Evolutionary conservation across 2,888 invertebrate genomes (phyloP), one percentile per base, ranked within the genome.

Genomic region (Aspidiotus destructor): DNA sequence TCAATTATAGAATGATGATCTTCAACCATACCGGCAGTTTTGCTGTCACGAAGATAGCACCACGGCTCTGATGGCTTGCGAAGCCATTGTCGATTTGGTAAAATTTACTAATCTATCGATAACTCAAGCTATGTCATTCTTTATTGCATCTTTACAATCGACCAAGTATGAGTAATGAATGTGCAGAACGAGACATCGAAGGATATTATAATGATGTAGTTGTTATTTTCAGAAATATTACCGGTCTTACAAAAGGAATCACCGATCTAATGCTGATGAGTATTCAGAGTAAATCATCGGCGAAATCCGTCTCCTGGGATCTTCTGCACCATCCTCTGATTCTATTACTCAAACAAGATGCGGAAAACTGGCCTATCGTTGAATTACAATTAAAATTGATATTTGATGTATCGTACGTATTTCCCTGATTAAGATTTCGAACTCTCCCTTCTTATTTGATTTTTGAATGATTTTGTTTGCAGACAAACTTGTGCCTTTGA

Each of bases 341-440:
- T 48, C 16, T 60, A 52, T 28, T 44, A 2, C 28, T 67, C 7
- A 67, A 60, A n/a, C 44, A 67, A 48, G 58, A 67, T n/a, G 17
- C 15, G 3, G 8, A n/a, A 8, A 44, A 48, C 44, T 67, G 67
- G 67, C 8, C 60, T 1, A 10, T 48, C n/a, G 57, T 67, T 52
- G 67, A 67, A 48, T 67, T 48, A 48, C 60, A 67, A 15, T 52
- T 67, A 9, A 28, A 60, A 10, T 41, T 17, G 15, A 67, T 67
- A 11, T 60, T 67, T 15, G n/a, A 67, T 2, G 28, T 28, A 28
- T 15, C 2, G 67, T 67, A 17, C 48, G 67, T 67, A 40, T 17
- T n/a, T 41, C 8, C 13, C 10, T 61, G 13, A 13, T 61, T 15
- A 8, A 6, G 41, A 1, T 58, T n/a, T 48, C n/a, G 10, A 15